These are phyloP conservation scores for Agrypnia vestita DNA, from an alignment of 1,140 invertebrate genomes.

Conservation along the genomic window DNA sequence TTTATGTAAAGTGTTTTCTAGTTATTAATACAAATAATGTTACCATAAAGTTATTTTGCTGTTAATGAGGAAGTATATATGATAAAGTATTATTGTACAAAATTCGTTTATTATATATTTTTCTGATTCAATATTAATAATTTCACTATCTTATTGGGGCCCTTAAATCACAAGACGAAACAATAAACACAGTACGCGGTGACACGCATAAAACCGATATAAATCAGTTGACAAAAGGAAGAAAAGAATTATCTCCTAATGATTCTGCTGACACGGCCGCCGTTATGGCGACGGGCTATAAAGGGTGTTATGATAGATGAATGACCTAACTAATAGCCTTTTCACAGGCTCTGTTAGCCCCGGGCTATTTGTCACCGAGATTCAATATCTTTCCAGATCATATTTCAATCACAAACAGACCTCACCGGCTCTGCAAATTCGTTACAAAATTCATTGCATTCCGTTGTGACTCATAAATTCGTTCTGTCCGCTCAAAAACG, in stretches of 20 bases:
- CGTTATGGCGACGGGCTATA: background rate
- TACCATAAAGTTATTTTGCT: no score
- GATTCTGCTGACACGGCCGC: constrained; percentile 10
- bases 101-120: no score
- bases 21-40: no score
- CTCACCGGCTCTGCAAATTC: constrained; percentile 19
- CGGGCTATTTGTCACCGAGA: constrained; percentile 41
- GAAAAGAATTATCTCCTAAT: constrained; percentile 10
- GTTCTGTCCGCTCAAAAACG: constrained; percentile 16
- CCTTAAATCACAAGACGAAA: background rate
- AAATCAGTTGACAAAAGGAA: constrained; percentile 18
- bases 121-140: no score
- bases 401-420: constrained; percentile 43
- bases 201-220: background rate
- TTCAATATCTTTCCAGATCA: constrained; percentile 36
- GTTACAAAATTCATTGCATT: constrained; percentile 43
- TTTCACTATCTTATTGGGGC: no score
- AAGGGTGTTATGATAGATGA: constrained; percentile 36
- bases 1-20: no score
- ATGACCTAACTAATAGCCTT: constrained; percentile 18
- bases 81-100: no score
- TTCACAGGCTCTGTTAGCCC: constrained; percentile 25
- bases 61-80: no score
- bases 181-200: background rate
- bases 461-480: constrained; percentile 31